These are phyloP conservation scores for Lycaon pictus DNA, from an alignment of 2,113 vertebrate genomes.

Conservation along the genomic window DNA sequence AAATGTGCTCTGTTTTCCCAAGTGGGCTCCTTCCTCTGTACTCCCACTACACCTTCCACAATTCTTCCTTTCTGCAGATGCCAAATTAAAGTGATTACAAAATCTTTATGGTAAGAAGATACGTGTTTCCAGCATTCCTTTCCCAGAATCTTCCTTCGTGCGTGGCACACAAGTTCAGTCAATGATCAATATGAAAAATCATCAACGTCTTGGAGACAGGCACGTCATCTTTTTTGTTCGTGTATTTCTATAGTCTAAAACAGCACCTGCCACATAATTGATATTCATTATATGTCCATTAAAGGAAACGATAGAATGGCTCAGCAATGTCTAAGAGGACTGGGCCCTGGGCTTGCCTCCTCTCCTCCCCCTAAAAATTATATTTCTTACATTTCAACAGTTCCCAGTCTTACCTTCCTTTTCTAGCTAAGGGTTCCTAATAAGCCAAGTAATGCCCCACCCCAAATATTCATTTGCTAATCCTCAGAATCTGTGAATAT, in stretches of 20 bases:
- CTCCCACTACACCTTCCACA: background rate
- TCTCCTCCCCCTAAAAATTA: background rate
- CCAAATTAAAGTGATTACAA: background rate
- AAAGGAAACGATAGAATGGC: background rate
- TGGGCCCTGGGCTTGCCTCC: background rate
- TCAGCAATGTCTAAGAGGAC: background rate
- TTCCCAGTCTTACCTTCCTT: background rate
- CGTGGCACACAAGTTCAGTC: background rate
- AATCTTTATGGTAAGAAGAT: background rate
- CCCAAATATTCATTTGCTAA: background rate
- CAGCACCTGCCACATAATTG: background rate
- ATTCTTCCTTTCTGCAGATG: background rate
- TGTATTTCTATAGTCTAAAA: background rate
- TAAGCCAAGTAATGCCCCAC: background rate
- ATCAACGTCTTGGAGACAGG: background rate
- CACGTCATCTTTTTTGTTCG: background rate
- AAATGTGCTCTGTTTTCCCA: background rate
- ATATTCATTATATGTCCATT: background rate
- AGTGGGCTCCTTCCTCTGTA: background rate
- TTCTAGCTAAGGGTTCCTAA: background rate
- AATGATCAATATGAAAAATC: background rate
- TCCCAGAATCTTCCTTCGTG: background rate
- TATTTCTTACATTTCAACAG: background rate
- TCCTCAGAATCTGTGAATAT: background rate
- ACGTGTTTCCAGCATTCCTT: background rate